A percentile compares a stretch with the other conserved stretches of the same genome.
Conservation (phyloP, 35 echinoderm and acorn worm genomes). For the Anneissia japonica region DNA sequence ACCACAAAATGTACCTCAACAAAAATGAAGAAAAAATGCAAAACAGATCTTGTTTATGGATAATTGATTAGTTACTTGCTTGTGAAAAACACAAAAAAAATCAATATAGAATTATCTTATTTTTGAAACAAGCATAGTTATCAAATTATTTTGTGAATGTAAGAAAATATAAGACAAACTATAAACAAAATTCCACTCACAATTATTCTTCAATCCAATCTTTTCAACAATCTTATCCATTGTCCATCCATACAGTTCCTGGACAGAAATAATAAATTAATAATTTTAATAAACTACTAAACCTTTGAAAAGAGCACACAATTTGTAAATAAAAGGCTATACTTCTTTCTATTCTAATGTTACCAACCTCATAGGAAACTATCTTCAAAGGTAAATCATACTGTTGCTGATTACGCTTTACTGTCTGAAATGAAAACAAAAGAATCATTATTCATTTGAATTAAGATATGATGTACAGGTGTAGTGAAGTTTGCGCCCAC, state of each 20-base stretch:
- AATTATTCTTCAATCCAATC: conserved; percentile 90
- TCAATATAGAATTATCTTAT: no score
- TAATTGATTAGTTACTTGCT: no score
- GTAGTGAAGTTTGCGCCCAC: no score
- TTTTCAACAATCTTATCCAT: conserved; percentile 98
- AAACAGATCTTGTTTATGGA: no score
- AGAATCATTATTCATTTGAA: no score
- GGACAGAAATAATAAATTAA: background rate
- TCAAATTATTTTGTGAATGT: no score
- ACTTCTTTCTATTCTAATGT: no score
- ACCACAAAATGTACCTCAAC: conserved; percentile 92
- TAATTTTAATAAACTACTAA: background rate
- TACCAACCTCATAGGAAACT: conserved; percentile 89
- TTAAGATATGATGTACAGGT: no score
- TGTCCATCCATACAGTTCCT: conserved; percentile 98
- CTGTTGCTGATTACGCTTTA: conserved; percentile 94
- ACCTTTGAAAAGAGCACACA: background rate
- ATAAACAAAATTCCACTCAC: conserved; percentile 32
- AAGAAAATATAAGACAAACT: no score
- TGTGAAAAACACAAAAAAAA: no score
- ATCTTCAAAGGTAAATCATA: conserved; percentile 95
- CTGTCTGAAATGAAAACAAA: conserved; percentile 56
- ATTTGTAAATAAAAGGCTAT: no score
- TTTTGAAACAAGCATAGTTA: no score
- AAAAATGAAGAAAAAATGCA: background rate